A percentile compares a stretch with the other conserved stretches of the same genome.
Evolutionary conservation across 2,797 vertebrate genomes (phyloP).

Genomic region (Microhierax caerulescens): DNA sequence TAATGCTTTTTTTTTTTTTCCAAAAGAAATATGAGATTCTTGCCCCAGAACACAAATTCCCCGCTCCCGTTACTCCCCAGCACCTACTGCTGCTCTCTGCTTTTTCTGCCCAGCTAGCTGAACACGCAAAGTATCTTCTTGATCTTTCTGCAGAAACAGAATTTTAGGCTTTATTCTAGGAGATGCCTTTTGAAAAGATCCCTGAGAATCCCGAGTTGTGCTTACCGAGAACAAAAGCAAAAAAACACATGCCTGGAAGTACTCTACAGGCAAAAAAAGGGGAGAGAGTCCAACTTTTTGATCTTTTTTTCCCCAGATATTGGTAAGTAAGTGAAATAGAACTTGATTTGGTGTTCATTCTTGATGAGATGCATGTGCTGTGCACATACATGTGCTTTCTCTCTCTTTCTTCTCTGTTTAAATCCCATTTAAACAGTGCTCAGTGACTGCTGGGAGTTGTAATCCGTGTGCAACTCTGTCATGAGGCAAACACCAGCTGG

Average conservation of each 20-base stretch:
- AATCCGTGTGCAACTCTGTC: conserved; percentile 27
- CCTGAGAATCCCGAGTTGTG: neutral
- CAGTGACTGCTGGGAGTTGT: conserved; percentile 4
- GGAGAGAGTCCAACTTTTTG: neutral
- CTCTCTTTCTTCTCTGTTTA: conserved; percentile 33
- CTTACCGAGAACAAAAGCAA: neutral
- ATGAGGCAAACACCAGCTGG: conserved; percentile 37
- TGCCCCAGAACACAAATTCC: neutral
- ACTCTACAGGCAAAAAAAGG: neutral
- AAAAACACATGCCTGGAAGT: neutral
- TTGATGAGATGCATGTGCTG: neutral
- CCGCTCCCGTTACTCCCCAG: neutral
- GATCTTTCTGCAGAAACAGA: neutral
- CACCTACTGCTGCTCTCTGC: neutral
- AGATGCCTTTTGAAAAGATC: neutral
- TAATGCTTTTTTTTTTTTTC: neutral
- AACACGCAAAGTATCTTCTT: neutral
- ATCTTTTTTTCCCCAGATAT: neutral
- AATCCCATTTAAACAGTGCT: conserved; percentile 37
- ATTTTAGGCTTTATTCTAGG: neutral
- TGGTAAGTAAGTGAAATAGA: neutral
- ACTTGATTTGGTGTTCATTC: neutral
- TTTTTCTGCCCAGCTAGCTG: neutral
- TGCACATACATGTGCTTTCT: neutral
- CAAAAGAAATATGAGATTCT: neutral